Conservation (phyloP, 2,113 vertebrate genomes). For the Ramphastos sulfuratus region DNA sequence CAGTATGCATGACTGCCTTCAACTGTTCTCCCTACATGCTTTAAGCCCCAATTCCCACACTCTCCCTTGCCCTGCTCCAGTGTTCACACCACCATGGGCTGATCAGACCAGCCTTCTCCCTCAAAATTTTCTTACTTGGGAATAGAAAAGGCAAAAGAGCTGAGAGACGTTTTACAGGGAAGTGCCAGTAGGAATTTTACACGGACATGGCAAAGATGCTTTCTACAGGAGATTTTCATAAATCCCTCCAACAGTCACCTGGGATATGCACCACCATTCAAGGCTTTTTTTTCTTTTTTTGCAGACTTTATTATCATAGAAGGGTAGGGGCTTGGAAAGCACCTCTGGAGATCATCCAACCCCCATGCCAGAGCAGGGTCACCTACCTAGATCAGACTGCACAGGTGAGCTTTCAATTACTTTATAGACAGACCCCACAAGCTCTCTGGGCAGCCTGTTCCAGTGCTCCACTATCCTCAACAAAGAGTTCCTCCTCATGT, state of each 20-base stretch:
- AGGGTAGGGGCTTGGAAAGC: too few relatives aligned
- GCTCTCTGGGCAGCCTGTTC: too few relatives aligned
- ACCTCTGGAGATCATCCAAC: too few relatives aligned
- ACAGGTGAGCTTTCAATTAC: too few relatives aligned
- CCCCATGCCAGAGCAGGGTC: too few relatives aligned
- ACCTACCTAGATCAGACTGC: too few relatives aligned
- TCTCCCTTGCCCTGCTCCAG: not conserved
- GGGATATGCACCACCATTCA: not conserved
- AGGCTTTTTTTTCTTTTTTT: too few relatives aligned
- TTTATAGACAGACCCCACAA: too few relatives aligned
- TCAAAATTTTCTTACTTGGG: not conserved
- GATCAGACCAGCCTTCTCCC: not conserved
- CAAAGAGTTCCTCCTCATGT: too few relatives aligned
- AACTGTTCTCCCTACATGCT: not conserved
- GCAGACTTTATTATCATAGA: not conserved
- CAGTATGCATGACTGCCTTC: not conserved
- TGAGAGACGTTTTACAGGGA: not conserved
- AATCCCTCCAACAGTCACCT: not conserved
- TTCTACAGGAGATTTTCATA: not conserved
- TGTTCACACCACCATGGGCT: rapidly evolving
- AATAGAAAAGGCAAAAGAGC: not conserved
- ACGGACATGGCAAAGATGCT: not conserved
- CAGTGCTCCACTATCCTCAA: too few relatives aligned
- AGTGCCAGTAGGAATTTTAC: not conserved
- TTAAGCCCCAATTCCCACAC: not conserved